Evolutionary conservation across 2,888 invertebrate genomes (phyloP), one percentile per base, ranked within the genome.

Genomic region (Atethmia centrago): DNA sequence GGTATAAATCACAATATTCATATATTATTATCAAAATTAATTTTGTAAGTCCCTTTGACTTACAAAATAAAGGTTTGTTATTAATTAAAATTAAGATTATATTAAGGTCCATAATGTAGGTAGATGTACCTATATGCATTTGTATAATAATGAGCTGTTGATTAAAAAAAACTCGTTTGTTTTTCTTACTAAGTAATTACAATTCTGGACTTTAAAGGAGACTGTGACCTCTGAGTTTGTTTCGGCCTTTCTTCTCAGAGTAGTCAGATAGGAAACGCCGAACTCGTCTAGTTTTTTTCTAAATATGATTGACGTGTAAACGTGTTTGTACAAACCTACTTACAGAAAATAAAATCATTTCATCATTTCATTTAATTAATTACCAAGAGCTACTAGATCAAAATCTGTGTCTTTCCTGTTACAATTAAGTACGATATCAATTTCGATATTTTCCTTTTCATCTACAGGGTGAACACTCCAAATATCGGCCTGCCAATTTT

Each of bases 361-460:
- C n/a, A n/a, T n/a, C n/a, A n/a, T n/a, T n/a, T n/a, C n/a, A n/a
- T n/a, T n/a, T n/a, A n/a, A n/a, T n/a, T n/a, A n/a, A n/a, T 62
- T 42, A 42, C 19, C 19, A 19, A 25, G 42, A 19, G 45, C 2
- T 45, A 19, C 19, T n/a, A n/a, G n/a, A n/a, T n/a, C n/a, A n/a
- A n/a, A n/a, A n/a, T n/a, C n/a, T n/a, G n/a, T n/a, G n/a, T n/a
- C 10, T 62, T 61, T 67, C 21, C n/a, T 9, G 31, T 66, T 47
- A 61, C 16, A 49, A 62, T 47, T 47, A 14, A 80, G n/a, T 63
- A 16, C 9, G 7, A 73, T 62, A 74, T 64, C 58, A n/a, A 67
- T 74, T 67, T 28, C 5, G 36, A 59, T 53, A 42, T 53, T 67
- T 66, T 80, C 42, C 45, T 56, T 66, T 80, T 72, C 65, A 36